Evolutionary conservation across 2,113 vertebrate genomes (phyloP).

Genomic region (Puffinus mauretanicus): DNA sequence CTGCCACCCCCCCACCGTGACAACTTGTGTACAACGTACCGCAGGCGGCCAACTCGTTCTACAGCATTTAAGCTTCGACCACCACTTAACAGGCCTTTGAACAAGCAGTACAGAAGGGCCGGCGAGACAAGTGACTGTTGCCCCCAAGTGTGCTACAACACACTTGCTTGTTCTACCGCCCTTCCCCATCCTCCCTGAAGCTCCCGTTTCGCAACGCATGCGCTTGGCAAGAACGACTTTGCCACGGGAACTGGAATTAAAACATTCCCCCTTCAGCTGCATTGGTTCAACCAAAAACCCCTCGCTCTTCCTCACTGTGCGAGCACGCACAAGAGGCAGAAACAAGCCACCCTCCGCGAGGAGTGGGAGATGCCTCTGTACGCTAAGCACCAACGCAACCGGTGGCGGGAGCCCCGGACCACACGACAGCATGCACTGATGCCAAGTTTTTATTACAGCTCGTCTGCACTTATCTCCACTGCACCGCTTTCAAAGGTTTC

Average conservation of each 20-base stretch:
- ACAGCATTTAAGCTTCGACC: constrained; percentile 9
- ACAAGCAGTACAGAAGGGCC: background rate
- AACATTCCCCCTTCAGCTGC: background rate
- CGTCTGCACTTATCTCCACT: background rate
- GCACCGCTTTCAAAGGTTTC: background rate
- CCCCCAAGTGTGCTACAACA: background rate
- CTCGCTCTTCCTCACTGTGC: background rate
- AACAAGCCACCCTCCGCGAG: background rate
- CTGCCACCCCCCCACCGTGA: background rate
- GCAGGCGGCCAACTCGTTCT: background rate
- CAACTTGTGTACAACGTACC: background rate
- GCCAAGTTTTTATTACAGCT: background rate
- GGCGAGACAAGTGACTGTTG: background rate
- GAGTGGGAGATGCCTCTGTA: background rate
- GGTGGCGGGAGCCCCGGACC: background rate
- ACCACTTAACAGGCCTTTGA: background rate
- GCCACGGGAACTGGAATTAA: background rate
- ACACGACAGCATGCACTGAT: background rate
- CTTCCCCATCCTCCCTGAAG: background rate
- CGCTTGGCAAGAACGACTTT: background rate
- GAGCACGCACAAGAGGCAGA: background rate
- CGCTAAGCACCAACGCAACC: background rate
- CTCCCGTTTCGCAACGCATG: background rate
- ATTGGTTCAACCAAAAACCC: background rate
- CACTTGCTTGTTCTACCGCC: background rate